These are phyloP conservation scores for Ctenomys sociabilis DNA, from an alignment of 2,113 vertebrate species.

Conservation along the genomic window DNA sequence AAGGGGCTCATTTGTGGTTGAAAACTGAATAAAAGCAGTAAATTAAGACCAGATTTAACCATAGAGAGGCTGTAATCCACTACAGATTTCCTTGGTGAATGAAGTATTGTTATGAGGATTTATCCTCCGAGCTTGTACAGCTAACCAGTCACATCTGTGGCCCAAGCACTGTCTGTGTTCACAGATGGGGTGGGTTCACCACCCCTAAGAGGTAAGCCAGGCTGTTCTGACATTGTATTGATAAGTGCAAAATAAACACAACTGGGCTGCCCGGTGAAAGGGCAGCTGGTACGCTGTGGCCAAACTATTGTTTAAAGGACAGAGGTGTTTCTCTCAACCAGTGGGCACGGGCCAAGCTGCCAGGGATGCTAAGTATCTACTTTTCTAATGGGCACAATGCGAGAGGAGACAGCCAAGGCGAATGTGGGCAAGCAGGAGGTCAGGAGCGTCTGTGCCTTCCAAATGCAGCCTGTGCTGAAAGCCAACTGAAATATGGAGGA, in stretches of 20 bases:
- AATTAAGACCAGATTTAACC: slow-evolving; percentile 91
- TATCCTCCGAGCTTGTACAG: slow-evolving; percentile 89
- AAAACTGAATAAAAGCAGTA: slow-evolving; percentile 91
- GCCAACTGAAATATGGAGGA: slow-evolving; percentile 76
- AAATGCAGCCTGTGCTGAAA: slow-evolving; percentile 72
- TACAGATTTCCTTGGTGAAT: slow-evolving; percentile 91
- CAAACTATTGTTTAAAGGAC: slow-evolving; percentile 57
- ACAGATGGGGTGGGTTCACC: slow-evolving; percentile 85
- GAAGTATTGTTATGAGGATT: slow-evolving; percentile 89
- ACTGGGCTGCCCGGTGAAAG: slow-evolving; percentile 82
- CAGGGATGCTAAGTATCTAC: not conserved
- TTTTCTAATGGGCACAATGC: not conserved
- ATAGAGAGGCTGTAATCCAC: slow-evolving; percentile 91
- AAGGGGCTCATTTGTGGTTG: slow-evolving; percentile 92
- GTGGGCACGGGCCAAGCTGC: not conserved
- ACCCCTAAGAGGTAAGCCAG: slow-evolving; percentile 84
- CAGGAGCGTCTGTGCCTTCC: slow-evolving; percentile 73
- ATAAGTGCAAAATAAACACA: slow-evolving; percentile 85
- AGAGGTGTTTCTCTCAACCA: not conserved
- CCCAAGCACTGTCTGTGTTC: slow-evolving; percentile 85
- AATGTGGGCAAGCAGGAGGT: slow-evolving; percentile 10
- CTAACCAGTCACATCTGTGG: slow-evolving; percentile 91
- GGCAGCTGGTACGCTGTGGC: slow-evolving; percentile 66
- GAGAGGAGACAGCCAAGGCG: slow-evolving; percentile 30
- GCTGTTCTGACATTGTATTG: slow-evolving; percentile 87